Conservation (phyloP, 2,113 vertebrate genomes). For the Pan troglodytes region NHGRI_mPanTro3-v2.1_pri NC_072414.2:53316501-53317000, state of each 20-base stretch:
- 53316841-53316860: background rate
- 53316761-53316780: background rate
- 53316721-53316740: background rate
- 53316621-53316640: rapidly evolving
- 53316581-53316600: background rate
- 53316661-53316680: background rate
- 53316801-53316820: background rate
- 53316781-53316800: background rate
- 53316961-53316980: background rate
- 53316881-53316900: no score
- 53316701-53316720: background rate
- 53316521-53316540: background rate
- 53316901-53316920: background rate
- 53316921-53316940: background rate
- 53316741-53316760: background rate
- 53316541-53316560: no score
- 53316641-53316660: background rate
- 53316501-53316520: background rate
- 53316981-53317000: background rate
- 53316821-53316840: background rate
- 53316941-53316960: background rate
- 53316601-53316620: background rate
- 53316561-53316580: background rate
- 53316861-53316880: background rate
- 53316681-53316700: background rate